phyloP scores from a whole-genome alignment of 2,888 invertebrate species.

The Harmothoe impar region DNA sequence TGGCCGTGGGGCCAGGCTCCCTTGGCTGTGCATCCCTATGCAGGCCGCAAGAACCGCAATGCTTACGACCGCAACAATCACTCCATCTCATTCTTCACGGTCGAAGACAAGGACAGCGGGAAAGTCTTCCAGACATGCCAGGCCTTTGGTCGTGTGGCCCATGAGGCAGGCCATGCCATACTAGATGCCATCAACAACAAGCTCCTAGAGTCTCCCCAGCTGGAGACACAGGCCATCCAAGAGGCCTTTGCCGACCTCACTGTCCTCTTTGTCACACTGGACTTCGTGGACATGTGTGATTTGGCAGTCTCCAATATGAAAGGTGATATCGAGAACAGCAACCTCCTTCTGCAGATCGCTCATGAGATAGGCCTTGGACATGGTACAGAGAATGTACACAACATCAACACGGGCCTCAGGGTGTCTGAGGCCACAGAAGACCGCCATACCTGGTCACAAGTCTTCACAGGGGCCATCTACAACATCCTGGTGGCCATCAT shows the following conservation, averaged over 20 bases:
- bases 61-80: background rate
- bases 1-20: conserved; percentile 56
- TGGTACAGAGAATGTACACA: background rate
- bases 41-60: background rate
- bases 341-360: conserved; percentile 36
- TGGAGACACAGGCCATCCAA: conserved; percentile 49
- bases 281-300: conserved; percentile 60
- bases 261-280: conserved; percentile 44
- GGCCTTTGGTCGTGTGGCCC: conserved; percentile 50
- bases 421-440: conserved; percentile 31
- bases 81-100: conserved; percentile 42
- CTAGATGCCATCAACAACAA: conserved; percentile 47
- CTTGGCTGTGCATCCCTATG: background rate
- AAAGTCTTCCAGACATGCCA: background rate
- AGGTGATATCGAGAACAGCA: conserved; percentile 11
- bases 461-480: conserved; percentile 59
- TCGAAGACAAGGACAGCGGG: background rate
- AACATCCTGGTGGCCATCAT: conserved; percentile 32
- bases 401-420: background rate
- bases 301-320: conserved; percentile 9
- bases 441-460: conserved; percentile 48
- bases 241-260: conserved; percentile 59
- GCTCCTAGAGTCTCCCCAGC: background rate
- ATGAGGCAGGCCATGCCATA: conserved; percentile 60
- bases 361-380: conserved; percentile 36